Evolutionary conservation across 2,113 vertebrate genomes (phyloP).

Genomic region (Plectropomus leopardus): DNA sequence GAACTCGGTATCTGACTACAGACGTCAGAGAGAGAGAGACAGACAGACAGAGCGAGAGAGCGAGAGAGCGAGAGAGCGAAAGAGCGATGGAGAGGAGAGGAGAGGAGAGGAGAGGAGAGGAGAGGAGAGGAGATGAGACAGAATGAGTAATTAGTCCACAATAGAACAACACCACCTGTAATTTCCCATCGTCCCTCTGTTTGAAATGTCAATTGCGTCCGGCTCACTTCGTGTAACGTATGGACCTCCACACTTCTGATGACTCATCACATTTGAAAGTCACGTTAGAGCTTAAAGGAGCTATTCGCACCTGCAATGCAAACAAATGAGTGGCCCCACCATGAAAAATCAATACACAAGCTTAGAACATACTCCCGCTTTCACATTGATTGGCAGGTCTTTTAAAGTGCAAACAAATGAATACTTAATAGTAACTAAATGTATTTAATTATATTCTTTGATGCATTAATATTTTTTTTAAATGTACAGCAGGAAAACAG

Average conservation of each 20-base stretch:
- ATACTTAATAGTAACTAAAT: not conserved
- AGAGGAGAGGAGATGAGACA: slow-evolving; percentile 9
- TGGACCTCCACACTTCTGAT: slow-evolving; percentile 30
- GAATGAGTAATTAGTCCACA: slow-evolving; percentile 48
- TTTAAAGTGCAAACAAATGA: not conserved
- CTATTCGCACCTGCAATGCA: not conserved
- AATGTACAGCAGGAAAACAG: not conserved
- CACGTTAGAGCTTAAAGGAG: slow-evolving; percentile 4
- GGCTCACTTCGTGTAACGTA: slow-evolving; percentile 25
- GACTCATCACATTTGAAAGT: slow-evolving; percentile 45
- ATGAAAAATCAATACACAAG: not conserved
- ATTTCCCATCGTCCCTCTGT: slow-evolving; percentile 40
- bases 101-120: slow-evolving; percentile 10
- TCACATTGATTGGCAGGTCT: not conserved
- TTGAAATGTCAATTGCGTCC: slow-evolving; percentile 63
- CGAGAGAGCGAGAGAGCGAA: not conserved
- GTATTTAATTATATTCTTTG: too few species aligned
- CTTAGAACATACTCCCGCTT: not conserved
- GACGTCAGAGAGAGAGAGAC: slow-evolving; percentile 36
- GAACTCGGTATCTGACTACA: slow-evolving; percentile 98
- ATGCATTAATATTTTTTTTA: not conserved
- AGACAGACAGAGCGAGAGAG: not conserved
- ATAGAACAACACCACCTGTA: slow-evolving; percentile 36
- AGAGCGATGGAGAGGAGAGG: not conserved
- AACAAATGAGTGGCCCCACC: not conserved